Percentiles rank a stretch among this genome's conserved stretches.
Evolutionary conservation across 2,888 invertebrate genomes (phyloP).

Genomic region (Coremacera marginata): DNA sequence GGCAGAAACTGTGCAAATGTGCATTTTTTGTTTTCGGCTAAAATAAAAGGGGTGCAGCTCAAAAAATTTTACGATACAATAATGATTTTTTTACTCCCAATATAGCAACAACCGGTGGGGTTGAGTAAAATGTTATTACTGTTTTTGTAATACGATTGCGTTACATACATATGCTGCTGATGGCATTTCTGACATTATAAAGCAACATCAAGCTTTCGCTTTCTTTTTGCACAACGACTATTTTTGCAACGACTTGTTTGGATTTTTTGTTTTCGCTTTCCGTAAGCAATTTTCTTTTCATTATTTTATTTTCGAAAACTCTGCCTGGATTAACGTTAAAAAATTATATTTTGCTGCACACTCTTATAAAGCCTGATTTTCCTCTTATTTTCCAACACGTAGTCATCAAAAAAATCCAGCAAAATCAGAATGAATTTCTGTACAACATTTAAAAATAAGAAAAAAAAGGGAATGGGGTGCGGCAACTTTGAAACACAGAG

Average conservation of each 20-base stretch:
- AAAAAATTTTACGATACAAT: not conserved
- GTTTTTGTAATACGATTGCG: not conserved
- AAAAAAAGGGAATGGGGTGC: too few relatives aligned
- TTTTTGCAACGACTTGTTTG: not conserved
- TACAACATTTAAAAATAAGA: too few relatives aligned
- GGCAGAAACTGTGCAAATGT: too few relatives aligned
- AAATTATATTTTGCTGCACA: not conserved
- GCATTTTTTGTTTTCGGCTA: constrained; percentile 13
- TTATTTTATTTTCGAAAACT: not conserved
- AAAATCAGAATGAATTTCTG: not conserved
- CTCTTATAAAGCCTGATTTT: not conserved
- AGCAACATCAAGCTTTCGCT: not conserved
- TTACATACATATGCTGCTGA: not conserved
- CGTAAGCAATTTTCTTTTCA: not conserved
- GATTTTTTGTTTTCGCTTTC: not conserved
- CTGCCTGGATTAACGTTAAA: not conserved
- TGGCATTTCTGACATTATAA: not conserved
- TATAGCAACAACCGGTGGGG: too few relatives aligned
- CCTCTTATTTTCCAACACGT: not conserved
- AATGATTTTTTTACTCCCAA: not conserved
- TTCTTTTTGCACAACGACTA: not conserved
- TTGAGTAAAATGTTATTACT: not conserved
- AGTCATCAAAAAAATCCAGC: constrained; percentile 13
- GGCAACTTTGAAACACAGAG: not conserved
- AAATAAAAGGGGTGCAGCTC: constrained; percentile 32